Conservation (phyloP, 2,888 invertebrate genomes). For the Caradrina clavipalpis region DNA sequence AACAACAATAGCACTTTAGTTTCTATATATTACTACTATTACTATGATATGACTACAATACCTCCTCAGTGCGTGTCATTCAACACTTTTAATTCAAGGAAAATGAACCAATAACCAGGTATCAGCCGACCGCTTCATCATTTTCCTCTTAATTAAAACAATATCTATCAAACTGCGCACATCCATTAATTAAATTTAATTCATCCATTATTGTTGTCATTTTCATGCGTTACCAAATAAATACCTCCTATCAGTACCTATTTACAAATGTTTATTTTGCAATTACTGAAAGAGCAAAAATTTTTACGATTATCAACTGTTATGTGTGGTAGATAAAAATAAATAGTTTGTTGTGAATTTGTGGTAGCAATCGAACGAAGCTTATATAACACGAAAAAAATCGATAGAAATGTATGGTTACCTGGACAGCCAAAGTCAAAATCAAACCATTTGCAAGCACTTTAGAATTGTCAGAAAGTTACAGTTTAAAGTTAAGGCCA, state of each 20-base stretch:
- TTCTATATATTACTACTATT: too few species aligned
- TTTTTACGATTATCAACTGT: background rate
- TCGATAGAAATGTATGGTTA: background rate
- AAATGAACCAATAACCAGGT: slow-evolving; percentile 14
- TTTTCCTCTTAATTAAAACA: slow-evolving; percentile 48
- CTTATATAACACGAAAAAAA: background rate
- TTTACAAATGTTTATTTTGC: too few species aligned
- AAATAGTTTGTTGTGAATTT: background rate
- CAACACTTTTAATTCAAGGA: slow-evolving; percentile 32
- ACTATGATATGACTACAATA: too few species aligned
- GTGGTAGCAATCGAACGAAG: background rate
- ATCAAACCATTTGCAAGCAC: too few species aligned
- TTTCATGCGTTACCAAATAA: background rate
- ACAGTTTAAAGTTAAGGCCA: too few species aligned
- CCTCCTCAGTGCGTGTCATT: slow-evolving; percentile 24
- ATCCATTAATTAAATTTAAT: slow-evolving; percentile 28
- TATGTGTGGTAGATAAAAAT: background rate
- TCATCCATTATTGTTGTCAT: slow-evolving; percentile 4
- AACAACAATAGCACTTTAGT: too few species aligned
- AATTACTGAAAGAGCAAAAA: background rate
- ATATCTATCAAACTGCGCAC: slow-evolving; percentile 10
- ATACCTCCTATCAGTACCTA: background rate
- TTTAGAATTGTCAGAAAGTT: too few species aligned
- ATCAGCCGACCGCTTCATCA: slow-evolving; percentile 10
- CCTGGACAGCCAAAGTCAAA: too few species aligned